Evolutionary conservation across 2,113 vertebrate genomes (phyloP).

Genomic region (Xiphophorus couchianus): DNA sequence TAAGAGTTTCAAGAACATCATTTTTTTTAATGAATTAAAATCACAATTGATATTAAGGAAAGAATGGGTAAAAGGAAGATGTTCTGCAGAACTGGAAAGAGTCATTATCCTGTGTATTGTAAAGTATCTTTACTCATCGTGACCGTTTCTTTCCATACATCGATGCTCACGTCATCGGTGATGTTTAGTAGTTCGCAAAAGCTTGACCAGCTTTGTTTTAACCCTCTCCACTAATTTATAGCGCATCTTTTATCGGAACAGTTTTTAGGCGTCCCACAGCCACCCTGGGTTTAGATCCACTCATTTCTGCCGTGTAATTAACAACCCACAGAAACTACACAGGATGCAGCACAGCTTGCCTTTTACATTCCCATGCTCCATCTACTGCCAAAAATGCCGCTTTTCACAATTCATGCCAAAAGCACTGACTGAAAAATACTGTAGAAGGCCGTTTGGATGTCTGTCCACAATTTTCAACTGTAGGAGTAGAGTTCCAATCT

Average conservation of each 20-base stretch:
- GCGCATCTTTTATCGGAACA: constrained; percentile 53
- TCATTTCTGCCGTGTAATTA: constrained; percentile 68
- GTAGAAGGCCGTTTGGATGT: neutral
- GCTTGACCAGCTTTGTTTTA: constrained; percentile 29
- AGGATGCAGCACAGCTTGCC: constrained; percentile 60
- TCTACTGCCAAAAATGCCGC: constrained; percentile 37
- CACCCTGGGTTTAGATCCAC: constrained; percentile 48
- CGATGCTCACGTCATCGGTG: neutral
- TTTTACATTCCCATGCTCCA: constrained; percentile 64
- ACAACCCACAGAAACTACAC: constrained; percentile 65
- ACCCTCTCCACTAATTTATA: constrained; percentile 60
- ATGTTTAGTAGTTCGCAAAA: constrained; percentile 30
- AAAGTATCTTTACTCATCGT: too few relatives aligned
- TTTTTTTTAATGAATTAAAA: neutral
- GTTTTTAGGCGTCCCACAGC: constrained; percentile 62
- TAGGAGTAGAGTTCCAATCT: neutral
- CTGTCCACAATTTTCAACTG: neutral
- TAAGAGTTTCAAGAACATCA: neutral
- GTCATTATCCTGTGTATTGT: too few relatives aligned
- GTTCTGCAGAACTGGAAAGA: too few relatives aligned
- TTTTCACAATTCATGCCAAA: constrained; percentile 11
- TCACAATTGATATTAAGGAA: neutral
- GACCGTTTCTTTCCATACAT: too few relatives aligned
- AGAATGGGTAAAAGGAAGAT: too few relatives aligned
- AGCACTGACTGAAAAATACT: too few relatives aligned